Conservation (phyloP, 2,888 invertebrate species). For the Colostygia pectinataria region DNA sequence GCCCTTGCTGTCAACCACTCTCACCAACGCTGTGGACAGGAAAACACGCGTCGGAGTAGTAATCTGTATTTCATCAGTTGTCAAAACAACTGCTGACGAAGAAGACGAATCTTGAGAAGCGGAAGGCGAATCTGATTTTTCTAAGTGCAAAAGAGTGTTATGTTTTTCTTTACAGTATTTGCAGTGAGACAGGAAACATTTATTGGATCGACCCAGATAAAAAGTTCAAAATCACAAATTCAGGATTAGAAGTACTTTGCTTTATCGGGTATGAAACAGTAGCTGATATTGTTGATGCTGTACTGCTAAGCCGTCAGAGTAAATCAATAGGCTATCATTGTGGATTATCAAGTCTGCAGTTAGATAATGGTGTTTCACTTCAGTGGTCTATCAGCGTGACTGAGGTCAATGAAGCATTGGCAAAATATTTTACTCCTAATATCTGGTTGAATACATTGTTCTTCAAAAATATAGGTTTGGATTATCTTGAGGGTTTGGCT, state of each 20-base stretch:
- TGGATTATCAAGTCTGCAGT: neutral
- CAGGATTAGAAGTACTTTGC: conserved; percentile 89
- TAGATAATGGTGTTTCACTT: conserved; percentile 66
- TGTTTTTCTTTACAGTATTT: too few species aligned
- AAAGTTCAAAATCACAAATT: conserved; percentile 83
- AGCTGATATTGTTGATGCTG: conserved; percentile 93
- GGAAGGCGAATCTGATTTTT: too few species aligned
- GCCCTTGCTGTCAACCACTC: too few species aligned
- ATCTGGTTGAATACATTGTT: conserved; percentile 80
- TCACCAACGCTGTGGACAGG: too few species aligned
- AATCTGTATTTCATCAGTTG: too few species aligned
- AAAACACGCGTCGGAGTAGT: too few species aligned
- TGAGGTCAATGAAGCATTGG: conserved; percentile 93
- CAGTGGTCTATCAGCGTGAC: conserved; percentile 85
- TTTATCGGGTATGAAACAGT: conserved; percentile 96
- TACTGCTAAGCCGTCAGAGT: conserved; percentile 89
- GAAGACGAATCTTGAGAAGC: too few species aligned
- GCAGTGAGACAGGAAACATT: too few species aligned
- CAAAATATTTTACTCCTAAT: conserved; percentile 86
- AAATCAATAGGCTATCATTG: neutral
- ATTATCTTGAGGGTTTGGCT: conserved; percentile 47
- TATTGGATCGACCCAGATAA: conserved; percentile 85
- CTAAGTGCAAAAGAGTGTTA: too few species aligned
- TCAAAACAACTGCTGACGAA: too few species aligned
- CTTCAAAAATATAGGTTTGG: conserved; percentile 73